These are phyloP conservation scores for Cyrtodaria siliqua DNA, from an alignment of 2,888 invertebrate species.

Conservation along the genomic window DNA sequence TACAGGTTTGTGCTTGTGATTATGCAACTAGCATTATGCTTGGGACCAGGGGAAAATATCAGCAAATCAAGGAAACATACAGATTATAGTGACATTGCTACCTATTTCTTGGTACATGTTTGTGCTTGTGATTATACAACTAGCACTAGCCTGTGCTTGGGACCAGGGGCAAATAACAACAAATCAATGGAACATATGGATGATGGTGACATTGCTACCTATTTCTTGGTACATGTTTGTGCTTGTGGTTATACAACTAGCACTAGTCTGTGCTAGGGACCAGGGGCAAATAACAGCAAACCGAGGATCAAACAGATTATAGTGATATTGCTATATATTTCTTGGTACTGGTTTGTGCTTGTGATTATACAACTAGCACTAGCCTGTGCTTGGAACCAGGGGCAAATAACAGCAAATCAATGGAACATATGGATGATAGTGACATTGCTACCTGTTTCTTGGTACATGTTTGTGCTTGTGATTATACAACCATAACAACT, in stretches of 20 bases:
- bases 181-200: no score
- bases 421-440: no score
- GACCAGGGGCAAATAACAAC: no score
- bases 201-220: background rate
- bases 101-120: no score
- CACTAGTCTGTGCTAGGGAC: conserved; percentile 17
- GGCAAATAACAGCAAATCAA: background rate
- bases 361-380: conserved; percentile 22
- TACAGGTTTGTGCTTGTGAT: conserved; percentile 15
- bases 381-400: conserved; percentile 21
- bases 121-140: no score
- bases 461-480: conserved; percentile 17
- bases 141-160: no score
- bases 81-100: no score
- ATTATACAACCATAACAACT: conserved; percentile 8
- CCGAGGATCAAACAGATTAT: no score
- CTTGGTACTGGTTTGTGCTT: conserved; percentile 20
- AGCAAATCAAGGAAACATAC: no score
- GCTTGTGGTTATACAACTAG: conserved; percentile 1
- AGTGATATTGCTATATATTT: conserved; percentile 2
- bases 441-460: conserved; percentile 24
- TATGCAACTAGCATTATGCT: conserved; percentile 5
- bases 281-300: background rate
- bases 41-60: no score
- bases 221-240: conserved; percentile 7